Evolutionary conservation across 1,140 invertebrate genomes (phyloP).

Genomic region (Acromyrmex charruanus): DNA sequence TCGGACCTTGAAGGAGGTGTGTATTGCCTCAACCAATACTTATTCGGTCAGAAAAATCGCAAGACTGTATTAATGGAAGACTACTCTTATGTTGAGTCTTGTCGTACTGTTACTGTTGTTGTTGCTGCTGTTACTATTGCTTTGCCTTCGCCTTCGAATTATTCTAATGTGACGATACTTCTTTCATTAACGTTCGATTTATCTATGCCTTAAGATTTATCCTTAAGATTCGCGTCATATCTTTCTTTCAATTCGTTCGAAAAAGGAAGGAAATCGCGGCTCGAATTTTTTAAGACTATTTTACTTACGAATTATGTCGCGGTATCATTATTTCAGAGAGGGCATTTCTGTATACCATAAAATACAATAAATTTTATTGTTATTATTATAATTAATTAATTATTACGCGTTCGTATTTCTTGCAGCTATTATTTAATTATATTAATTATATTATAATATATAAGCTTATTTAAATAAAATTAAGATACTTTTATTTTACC

Average conservation of each 20-base stretch:
- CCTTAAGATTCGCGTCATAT: not conserved
- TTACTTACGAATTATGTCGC: not conserved
- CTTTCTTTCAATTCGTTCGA: not conserved
- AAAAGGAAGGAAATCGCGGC: constrained; percentile 10
- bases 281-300: constrained; percentile 15
- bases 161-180: constrained; percentile 71
- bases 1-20: not conserved
- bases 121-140: not conserved
- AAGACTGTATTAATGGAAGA: constrained; percentile 70
- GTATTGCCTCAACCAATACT: constrained; percentile 62
- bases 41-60: constrained; percentile 20
- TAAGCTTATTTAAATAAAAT: too few species aligned
- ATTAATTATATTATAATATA: too few species aligned
- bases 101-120: not conserved
- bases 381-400: not conserved
- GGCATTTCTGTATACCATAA: not conserved
- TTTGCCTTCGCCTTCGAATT: constrained; percentile 64
- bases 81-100: constrained; percentile 63
- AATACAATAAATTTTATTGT: constrained; percentile 1
- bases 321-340: not conserved
- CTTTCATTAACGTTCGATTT: constrained; percentile 51
- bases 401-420: not conserved
- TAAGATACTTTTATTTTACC: too few species aligned
- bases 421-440: too few species aligned
- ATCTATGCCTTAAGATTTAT: not conserved